These are phyloP conservation scores for Odocoileus hemionus DNA, from an alignment of 2,113 vertebrate species.

Conservation along the genomic window DNA sequence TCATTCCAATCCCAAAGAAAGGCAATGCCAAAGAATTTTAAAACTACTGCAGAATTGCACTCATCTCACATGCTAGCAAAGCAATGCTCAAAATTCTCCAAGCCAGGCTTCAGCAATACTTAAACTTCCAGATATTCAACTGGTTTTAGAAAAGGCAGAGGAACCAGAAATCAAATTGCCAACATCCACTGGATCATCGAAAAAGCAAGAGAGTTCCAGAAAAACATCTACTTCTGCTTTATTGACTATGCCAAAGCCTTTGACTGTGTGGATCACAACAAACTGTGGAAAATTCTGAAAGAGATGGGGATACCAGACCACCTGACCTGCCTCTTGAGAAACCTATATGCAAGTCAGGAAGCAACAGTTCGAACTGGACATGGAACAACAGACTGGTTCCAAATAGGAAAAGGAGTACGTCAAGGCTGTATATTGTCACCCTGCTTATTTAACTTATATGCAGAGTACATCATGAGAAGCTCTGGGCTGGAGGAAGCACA, in stretches of 20 bases:
- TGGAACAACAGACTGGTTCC: background rate
- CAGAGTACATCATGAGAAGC: background rate
- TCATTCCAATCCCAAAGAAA: background rate
- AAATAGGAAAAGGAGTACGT: rapidly evolving
- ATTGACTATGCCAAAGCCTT: background rate
- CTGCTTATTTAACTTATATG: background rate
- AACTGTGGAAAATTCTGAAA: background rate
- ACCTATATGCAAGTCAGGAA: background rate
- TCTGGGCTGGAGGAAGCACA: background rate
- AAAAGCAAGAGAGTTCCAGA: background rate
- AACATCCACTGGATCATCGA: rapidly evolving
- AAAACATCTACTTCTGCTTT: background rate
- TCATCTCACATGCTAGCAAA: background rate
- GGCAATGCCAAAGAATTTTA: background rate
- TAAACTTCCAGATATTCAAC: background rate
- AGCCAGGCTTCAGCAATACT: background rate
- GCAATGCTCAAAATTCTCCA: background rate
- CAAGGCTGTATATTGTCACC: background rate
- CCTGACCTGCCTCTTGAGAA: background rate
- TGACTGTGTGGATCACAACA: background rate
- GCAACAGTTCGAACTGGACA: background rate
- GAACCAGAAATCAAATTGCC: background rate
- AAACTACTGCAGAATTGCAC: background rate
- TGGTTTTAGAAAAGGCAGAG: background rate
- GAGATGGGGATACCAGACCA: background rate